Evolutionary conservation across 2,888 invertebrate genomes (phyloP).

Genomic region (Pyrgus malvae): DNA sequence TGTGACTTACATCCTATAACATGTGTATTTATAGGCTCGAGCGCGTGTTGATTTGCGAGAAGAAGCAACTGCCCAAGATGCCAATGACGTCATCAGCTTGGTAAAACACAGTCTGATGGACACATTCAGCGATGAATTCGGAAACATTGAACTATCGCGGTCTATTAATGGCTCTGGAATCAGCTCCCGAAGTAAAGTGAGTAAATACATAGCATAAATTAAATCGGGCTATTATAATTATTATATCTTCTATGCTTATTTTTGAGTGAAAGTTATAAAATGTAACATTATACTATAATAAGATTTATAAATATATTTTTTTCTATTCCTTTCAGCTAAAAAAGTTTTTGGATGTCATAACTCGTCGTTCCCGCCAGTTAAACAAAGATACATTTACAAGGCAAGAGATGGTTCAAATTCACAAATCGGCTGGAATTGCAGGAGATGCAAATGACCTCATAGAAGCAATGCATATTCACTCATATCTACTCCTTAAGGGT

Average conservation of each 20-base stretch:
- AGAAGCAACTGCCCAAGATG: conserved; percentile 90
- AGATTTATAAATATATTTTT: neutral
- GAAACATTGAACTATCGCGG: conserved; percentile 82
- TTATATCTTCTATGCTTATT: neutral
- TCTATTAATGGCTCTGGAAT: conserved; percentile 89
- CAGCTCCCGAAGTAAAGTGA: conserved; percentile 85
- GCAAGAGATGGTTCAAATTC: conserved; percentile 89
- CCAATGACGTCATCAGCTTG: conserved; percentile 92
- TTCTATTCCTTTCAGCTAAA: conserved; percentile 81
- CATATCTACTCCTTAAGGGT: conserved; percentile 91
- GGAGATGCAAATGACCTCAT: conserved; percentile 87
- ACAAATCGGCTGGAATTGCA: conserved; percentile 84
- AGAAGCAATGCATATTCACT: conserved; percentile 91
- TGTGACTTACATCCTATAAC: too few species aligned
- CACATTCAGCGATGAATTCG: conserved; percentile 87
- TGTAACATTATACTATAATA: neutral
- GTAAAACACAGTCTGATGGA: conserved; percentile 90
- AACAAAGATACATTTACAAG: conserved; percentile 88
- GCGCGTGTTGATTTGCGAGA: conserved; percentile 93
- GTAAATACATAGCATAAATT: conserved; percentile 23
- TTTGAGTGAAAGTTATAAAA: neutral
- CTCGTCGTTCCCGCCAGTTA: conserved; percentile 83
- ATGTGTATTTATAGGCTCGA: conserved; percentile 84
- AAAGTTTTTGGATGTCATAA: conserved; percentile 86
- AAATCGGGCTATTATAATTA: too few species aligned